Evolutionary conservation across 1,140 invertebrate species (phyloP), one percentile per base, ranked within the genome.

Genomic region (Dreissena polymorpha): DNA sequence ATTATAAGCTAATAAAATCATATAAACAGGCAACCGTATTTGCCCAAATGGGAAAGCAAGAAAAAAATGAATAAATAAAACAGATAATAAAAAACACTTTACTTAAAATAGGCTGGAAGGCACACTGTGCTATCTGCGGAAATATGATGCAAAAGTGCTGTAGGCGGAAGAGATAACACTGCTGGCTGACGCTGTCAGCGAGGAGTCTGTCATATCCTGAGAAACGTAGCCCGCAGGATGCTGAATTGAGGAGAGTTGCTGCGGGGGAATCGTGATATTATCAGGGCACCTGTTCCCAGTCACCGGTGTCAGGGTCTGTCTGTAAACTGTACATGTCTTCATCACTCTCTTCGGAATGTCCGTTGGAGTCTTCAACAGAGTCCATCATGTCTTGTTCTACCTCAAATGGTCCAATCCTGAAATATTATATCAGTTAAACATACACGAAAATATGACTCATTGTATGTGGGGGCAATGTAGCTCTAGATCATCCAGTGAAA

Each of bases 341-440:
- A 10, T 83, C 81, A 71, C 72, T 76, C 29, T 83, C 81, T 12
- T 83, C 81, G 16, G 81, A 83, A 13, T 76, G 72, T 51, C 81
- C 74, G n/a, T 72, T 77, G 7, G 74, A 77, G 68, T 83, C 81
- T 50, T 83, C 81, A 6, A 83, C 81, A 1, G 81, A 83, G 39
- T 83, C 73, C 67, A 83, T 83, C 81, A 83, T 83, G 55, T 83
- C 81, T 53, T 83, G 73, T n/a, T 69, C 69, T 13, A 83, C 73
- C 55, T 83, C 81, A 77, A 83, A 83, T 21, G 72, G 60, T 50
- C 81, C 74, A 25, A 77, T 64, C 67, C 81, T 83, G 73, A 27
- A 68, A 70, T 49, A 14, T 10, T 39, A 64, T 3, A 75, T 39
- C 2, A 5, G 39, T 39, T 39, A 39, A 39, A n/a, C 2, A 63